phyloP scores from a whole-genome alignment of 2,797 vertebrate species.

The Chloroceryle inda region DNA sequence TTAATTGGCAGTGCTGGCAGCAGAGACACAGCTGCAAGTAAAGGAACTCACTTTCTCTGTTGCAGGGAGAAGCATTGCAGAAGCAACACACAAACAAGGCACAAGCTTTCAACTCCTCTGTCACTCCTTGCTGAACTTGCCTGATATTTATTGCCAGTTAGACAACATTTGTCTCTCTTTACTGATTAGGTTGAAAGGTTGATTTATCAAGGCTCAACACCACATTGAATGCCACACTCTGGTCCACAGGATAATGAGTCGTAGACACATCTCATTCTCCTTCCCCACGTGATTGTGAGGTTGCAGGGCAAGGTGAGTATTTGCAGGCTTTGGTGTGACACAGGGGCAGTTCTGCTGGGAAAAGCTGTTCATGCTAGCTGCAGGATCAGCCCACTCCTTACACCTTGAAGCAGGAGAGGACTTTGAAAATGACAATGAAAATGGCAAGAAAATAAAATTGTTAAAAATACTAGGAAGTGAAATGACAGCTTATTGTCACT shows the following conservation, averaged over 20 bases:
- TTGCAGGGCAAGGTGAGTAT: not conserved
- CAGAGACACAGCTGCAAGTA: not conserved
- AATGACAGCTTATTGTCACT: slow-evolving; percentile 59
- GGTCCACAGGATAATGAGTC: slow-evolving; percentile 34
- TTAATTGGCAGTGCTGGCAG: not conserved
- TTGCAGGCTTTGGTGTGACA: not conserved
- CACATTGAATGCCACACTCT: not conserved
- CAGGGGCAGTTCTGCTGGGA: not conserved
- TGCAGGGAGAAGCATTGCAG: not conserved
- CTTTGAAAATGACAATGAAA: slow-evolving; percentile 7
- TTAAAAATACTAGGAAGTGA: slow-evolving; percentile 37
- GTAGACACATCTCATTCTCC: slow-evolving; percentile 36
- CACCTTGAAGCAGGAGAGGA: not conserved
- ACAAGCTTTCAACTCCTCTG: slow-evolving; percentile 3
- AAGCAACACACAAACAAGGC: not conserved
- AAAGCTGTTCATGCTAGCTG: not conserved
- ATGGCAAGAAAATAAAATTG: not conserved
- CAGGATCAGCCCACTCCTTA: not conserved
- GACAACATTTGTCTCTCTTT: slow-evolving; percentile 28
- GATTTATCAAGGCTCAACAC: slow-evolving; percentile 21
- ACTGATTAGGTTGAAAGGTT: slow-evolving; percentile 64
- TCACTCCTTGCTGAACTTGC: slow-evolving; percentile 31
- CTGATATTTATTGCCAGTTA: slow-evolving; percentile 58
- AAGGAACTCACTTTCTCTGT: not conserved
- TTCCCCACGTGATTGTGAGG: not conserved